A percentile compares a stretch with the other conserved stretches of the same genome.
Evolutionary conservation across 2,888 invertebrate species (phyloP).

Genomic region (Lutraria lutraria): DNA sequence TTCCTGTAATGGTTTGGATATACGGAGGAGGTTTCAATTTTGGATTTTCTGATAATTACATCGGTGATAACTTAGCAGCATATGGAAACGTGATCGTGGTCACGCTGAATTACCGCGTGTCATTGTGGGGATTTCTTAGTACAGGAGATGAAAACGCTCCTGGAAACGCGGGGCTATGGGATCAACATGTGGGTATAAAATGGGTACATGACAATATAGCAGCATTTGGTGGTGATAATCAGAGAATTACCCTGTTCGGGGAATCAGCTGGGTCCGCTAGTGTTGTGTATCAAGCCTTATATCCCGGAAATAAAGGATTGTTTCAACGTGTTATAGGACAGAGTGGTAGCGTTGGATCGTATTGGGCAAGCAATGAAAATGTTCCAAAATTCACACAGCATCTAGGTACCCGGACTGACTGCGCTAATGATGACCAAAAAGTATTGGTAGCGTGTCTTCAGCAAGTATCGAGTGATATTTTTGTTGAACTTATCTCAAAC

Average conservation of each 20-base stretch:
- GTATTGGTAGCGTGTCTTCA: slow-evolving; percentile 44
- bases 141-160: slow-evolving; percentile 60
- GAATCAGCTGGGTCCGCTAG: slow-evolving; percentile 77
- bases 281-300: slow-evolving; percentile 70
- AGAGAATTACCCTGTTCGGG: slow-evolving; percentile 75
- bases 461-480: not conserved
- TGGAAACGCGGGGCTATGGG: slow-evolving; percentile 79
- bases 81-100: slow-evolving; percentile 71
- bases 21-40: slow-evolving; percentile 63
- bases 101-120: slow-evolving; percentile 74
- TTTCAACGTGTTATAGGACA: slow-evolving; percentile 75
- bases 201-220: slow-evolving; percentile 78
- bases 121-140: slow-evolving; percentile 75
- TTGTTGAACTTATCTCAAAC: not conserved
- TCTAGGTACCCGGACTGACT: slow-evolving; percentile 18
- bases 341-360: slow-evolving; percentile 66
- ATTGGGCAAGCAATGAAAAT: slow-evolving; percentile 28
- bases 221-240: slow-evolving; percentile 73
- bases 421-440: not conserved
- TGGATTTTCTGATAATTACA: slow-evolving; percentile 55
- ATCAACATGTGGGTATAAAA: slow-evolving; percentile 75
- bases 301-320: slow-evolving; percentile 72
- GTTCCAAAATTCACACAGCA: slow-evolving; percentile 19
- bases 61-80: slow-evolving; percentile 48
- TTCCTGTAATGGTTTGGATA: slow-evolving; percentile 64